These are phyloP conservation scores for Anableps anableps DNA, from an alignment of 2,797 vertebrate species.

Conservation along the genomic window DNA sequence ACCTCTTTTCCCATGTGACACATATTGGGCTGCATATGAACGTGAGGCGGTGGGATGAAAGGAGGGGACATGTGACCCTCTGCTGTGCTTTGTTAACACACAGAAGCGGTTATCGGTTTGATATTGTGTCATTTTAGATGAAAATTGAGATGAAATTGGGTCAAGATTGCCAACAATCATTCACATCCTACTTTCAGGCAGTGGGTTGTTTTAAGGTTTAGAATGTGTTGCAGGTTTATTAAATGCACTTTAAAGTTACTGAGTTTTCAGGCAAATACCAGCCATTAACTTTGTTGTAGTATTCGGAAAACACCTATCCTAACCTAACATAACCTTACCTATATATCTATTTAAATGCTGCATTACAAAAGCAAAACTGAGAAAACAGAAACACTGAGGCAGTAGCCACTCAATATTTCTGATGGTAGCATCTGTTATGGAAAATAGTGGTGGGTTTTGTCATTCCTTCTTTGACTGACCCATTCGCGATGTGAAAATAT, in stretches of 20 bases:
- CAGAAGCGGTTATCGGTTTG: slow-evolving; percentile 16
- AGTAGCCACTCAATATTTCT: not conserved
- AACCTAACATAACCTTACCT: not conserved
- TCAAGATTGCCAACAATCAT: slow-evolving; percentile 14
- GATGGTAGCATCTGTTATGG: not conserved
- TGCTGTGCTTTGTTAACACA: slow-evolving; percentile 23
- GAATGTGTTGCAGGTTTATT: too few relatives aligned
- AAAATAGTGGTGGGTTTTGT: not conserved
- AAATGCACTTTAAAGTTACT: not conserved
- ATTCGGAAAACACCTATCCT: not conserved
- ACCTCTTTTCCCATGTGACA: not conserved
- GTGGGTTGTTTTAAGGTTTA: not conserved
- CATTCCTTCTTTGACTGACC: not conserved
- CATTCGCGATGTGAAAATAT: not conserved
- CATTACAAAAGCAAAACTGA: not conserved
- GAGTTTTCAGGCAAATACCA: not conserved
- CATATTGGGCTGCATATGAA: not conserved
- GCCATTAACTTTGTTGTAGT: not conserved
- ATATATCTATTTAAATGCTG: not conserved
- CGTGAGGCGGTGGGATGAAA: slow-evolving; percentile 33
- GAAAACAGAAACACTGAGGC: not conserved
- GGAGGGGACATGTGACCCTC: slow-evolving; percentile 21
- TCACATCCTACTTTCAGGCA: slow-evolving; percentile 13
- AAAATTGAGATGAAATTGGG: slow-evolving; percentile 24
- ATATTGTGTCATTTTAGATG: slow-evolving; percentile 5